Percentiles rank a stretch among this genome's conserved stretches.
Conservation (phyloP, 2,888 invertebrate genomes). For the Tipula confusa region DNA sequence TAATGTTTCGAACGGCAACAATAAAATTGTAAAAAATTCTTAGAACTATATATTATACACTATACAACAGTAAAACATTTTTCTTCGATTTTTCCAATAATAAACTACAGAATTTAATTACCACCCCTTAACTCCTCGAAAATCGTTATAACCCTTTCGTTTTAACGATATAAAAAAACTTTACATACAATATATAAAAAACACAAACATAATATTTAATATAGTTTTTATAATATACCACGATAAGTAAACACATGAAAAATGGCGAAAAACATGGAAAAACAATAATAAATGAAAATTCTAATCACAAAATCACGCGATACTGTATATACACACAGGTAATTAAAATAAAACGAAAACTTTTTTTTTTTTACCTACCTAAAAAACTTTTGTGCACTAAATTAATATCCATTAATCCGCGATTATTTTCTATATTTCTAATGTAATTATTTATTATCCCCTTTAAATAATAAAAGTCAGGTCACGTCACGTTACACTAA, state of each 20-base stretch:
- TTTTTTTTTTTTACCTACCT: background rate
- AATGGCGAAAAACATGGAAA: background rate
- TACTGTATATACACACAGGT: background rate
- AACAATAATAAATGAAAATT: background rate
- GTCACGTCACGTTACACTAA: too few species aligned
- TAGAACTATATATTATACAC: background rate
- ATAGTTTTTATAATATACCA: background rate
- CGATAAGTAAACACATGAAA: constrained; percentile 20
- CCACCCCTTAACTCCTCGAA: background rate
- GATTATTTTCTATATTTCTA: background rate
- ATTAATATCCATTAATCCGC: background rate
- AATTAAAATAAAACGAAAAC: background rate
- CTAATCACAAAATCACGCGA: constrained; percentile 25
- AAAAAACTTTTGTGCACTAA: constrained; percentile 12
- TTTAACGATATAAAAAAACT: background rate
- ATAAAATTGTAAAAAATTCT: background rate
- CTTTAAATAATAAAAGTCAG: background rate
- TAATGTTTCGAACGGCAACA: background rate
- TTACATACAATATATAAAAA: background rate
- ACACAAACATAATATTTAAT: background rate
- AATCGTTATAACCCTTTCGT: background rate
- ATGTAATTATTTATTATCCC: background rate
- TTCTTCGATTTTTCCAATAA: background rate
- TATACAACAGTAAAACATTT: background rate
- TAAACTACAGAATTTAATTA: background rate